Percentiles rank a stretch among this genome's conserved stretches.
Conservation (phyloP, 2,888 invertebrate genomes). For the Lamellibrachia satsuma region DNA sequence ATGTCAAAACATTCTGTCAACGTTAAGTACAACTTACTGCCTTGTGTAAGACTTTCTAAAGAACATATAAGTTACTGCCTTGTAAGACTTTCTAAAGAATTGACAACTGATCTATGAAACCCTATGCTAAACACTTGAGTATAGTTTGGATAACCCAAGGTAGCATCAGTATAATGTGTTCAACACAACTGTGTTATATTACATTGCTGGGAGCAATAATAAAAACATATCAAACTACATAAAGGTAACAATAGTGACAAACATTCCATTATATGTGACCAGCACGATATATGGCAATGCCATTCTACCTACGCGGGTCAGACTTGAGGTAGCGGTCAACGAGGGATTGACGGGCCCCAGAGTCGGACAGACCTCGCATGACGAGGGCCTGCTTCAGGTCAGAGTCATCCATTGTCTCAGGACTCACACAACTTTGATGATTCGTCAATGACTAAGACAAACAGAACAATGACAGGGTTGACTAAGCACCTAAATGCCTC, state of each 20-base stretch:
- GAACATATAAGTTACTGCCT: no score
- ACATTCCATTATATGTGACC: no score
- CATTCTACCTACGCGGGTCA: background rate
- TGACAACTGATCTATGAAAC: background rate
- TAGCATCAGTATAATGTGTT: no score
- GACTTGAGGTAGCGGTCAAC: background rate
- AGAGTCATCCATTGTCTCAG: background rate
- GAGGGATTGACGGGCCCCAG: background rate
- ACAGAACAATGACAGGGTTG: background rate
- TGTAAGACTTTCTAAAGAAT: no score
- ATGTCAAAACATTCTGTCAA: background rate
- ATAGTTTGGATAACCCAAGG: no score
- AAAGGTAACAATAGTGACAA: no score
- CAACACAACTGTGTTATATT: no score
- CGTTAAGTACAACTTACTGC: background rate
- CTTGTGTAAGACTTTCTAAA: no score
- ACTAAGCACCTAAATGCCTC: background rate
- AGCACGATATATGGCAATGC: no score
- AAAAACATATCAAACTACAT: no score
- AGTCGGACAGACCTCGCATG: background rate
- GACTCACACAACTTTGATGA: background rate
- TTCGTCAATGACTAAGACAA: background rate
- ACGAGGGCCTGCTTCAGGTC: background rate
- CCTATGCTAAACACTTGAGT: background rate
- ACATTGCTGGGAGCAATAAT: no score